Conservation (phyloP, 2,888 invertebrate species). For the Parochlus steinenii region DNA sequence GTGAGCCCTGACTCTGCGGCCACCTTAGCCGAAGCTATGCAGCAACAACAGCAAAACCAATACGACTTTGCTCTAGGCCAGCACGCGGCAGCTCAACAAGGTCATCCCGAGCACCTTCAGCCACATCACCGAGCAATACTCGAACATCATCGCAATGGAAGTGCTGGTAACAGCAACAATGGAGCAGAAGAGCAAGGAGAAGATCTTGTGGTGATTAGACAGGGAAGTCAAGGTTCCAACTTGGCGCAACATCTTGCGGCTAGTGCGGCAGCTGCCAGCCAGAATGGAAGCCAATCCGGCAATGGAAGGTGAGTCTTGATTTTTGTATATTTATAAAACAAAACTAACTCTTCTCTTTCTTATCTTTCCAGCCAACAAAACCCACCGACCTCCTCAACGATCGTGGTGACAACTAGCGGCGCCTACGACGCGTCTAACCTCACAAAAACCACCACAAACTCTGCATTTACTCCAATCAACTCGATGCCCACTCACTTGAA, state of each 20-base stretch:
- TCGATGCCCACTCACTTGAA: conserved; percentile 70
- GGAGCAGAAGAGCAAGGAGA: conserved; percentile 27
- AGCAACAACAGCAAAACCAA: conserved; percentile 44
- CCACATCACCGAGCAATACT: conserved; percentile 37
- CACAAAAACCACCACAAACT: conserved; percentile 48
- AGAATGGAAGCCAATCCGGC: conserved; percentile 30
- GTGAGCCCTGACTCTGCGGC: conserved; percentile 63
- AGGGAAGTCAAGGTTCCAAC: conserved; percentile 19
- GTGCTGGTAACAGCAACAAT: conserved; percentile 18
- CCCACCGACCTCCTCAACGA: conserved; percentile 19
- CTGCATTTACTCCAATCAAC: conserved; percentile 89
- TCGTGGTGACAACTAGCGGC: conserved; percentile 18
- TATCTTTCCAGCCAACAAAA: conserved; percentile 13
- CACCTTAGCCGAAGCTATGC: conserved; percentile 39
- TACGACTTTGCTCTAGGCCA: conserved; percentile 25
- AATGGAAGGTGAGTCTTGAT: conserved; percentile 33
- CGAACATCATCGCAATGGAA: conserved; percentile 13
- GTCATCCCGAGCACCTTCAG: conserved; percentile 55
- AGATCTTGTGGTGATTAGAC: conserved; percentile 26
- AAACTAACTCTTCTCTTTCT: no score
- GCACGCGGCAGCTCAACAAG: conserved; percentile 38
- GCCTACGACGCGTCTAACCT: conserved; percentile 19
- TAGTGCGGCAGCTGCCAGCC: conserved; percentile 27
- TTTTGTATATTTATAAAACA: no score
- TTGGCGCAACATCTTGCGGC: conserved; percentile 15